Base-by-base conservation (phyloP, 1,140 invertebrate species). In the Drosophila subpulchrella region DNA sequence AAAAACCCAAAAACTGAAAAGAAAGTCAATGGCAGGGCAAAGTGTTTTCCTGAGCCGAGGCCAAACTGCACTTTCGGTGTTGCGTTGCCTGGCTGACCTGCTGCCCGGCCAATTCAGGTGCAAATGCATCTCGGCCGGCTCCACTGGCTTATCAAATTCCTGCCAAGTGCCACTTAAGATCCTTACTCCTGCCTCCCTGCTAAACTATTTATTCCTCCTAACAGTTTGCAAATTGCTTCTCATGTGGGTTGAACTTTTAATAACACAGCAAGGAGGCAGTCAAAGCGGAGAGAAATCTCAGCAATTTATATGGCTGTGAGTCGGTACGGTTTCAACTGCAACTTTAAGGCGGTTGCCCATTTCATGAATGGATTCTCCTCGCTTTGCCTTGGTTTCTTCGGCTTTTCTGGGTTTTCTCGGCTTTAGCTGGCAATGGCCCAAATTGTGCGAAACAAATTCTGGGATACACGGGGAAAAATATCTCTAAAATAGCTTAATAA, bases 211-310 rank as follows among this genome's bases (percentile, higher is more conserved):
- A 82, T 82, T 74, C 59, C 57, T 82, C 75, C 59, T 73, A 84
- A 84, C 76, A 73, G 77, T 51, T 84, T 80, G 63, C 78, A 81
- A 86, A 86, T 86, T 86, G 82, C 82, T 61, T 85, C 67, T 80
- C 81, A 71, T 84, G 61, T 71, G 67, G 78, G 77, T 70, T 84
- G 74, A 76, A 77, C 84, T 84, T 88, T 77, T 89, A 88, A 89
- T 84, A 88, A 88, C 80, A 84, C 75, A 81, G 60, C 73, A 66
- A 48, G 39, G 41, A 42, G 70, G 24, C 71, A 75, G 60, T 72
- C 75, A 78, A 70, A 72, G 78, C 60, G 58, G 78, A 58, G 59
- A 66, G 59, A 75, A 80, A 89, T 89, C 76, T 88, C 38, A 46
- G 76, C 79, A 67, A 89, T 88, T 89, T 89, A 79, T 86, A 74